Conservation (phyloP, 2,888 invertebrate genomes). For the Pachycephus smyrnensis region DNA sequence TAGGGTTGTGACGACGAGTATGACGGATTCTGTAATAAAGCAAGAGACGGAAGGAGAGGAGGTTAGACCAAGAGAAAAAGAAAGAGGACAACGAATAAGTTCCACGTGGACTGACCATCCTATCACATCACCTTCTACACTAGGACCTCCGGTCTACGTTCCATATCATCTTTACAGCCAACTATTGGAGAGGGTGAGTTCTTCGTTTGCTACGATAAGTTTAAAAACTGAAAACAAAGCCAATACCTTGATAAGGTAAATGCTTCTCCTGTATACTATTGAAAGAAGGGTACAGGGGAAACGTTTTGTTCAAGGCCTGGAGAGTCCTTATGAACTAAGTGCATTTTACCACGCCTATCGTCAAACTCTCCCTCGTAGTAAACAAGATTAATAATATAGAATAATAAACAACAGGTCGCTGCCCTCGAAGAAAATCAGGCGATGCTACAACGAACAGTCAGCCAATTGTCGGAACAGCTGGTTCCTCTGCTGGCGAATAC, state of each 20-base stretch:
- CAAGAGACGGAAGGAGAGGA: conserved; percentile 41
- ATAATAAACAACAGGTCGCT: conserved; percentile 41
- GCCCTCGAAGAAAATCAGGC: conserved; percentile 56
- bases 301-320: too few relatives aligned
- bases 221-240: too few relatives aligned
- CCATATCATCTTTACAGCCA: conserved; percentile 62
- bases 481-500: conserved; percentile 43
- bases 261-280: background rate
- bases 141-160: conserved; percentile 55
- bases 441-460: conserved; percentile 51
- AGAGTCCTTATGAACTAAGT: background rate
- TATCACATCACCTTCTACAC: conserved; percentile 26
- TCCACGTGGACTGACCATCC: conserved; percentile 21
- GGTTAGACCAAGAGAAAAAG: conserved; percentile 42
- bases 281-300: background rate
- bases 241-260: background rate
- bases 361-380: background rate
- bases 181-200: conserved; percentile 59
- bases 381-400: background rate
- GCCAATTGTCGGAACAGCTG: conserved; percentile 54
- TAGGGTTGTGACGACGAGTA: conserved; percentile 29
- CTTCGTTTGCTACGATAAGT: background rate
- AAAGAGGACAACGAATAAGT: conserved; percentile 42
- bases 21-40: conserved; percentile 40
- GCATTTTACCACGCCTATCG: background rate